Percentiles rank a stretch among this genome's conserved stretches.
phyloP scores from a whole-genome alignment of 2,888 invertebrate genomes.

The Coenonympha arcania region DNA sequence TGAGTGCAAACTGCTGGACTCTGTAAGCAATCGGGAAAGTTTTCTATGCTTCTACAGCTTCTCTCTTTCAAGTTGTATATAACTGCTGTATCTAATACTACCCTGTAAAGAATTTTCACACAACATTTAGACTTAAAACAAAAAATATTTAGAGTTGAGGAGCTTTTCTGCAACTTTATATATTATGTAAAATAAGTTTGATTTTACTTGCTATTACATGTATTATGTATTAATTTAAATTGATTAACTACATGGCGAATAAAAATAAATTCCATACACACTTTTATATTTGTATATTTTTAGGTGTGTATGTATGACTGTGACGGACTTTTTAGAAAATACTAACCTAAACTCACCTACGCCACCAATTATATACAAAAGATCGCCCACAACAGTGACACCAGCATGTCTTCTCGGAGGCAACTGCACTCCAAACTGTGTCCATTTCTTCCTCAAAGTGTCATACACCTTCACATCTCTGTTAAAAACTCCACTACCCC shows the following conservation, averaged over 20 bases:
- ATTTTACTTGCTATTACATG: no score
- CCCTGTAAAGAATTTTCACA: constrained; percentile 49
- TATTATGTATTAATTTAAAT: no score
- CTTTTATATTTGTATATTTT: no score
- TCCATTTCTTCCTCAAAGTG: constrained; percentile 50
- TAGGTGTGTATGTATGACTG: no score
- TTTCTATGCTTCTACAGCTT: constrained; percentile 43
- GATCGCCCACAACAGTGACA: constrained; percentile 45
- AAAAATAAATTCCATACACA: no score
- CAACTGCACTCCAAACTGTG: constrained; percentile 47
- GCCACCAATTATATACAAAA: constrained; percentile 54
- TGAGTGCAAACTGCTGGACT: constrained; percentile 54
- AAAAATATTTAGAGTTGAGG: no score
- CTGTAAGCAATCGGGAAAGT: constrained; percentile 55
- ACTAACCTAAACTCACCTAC: constrained; percentile 65
- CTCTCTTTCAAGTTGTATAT: constrained; percentile 51
- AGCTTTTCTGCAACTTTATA: no score
- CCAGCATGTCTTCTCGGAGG: constrained; percentile 56
- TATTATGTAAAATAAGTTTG: no score
- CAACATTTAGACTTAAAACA: no score
- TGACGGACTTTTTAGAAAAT: no score
- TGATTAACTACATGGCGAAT: no score
- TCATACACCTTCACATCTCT: constrained; percentile 58
- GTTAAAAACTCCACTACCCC: constrained; percentile 54
- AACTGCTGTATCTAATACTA: constrained; percentile 47